Base-by-base conservation (phyloP, 2,888 invertebrate genomes). In the Asteroscopus sphinx region DNA sequence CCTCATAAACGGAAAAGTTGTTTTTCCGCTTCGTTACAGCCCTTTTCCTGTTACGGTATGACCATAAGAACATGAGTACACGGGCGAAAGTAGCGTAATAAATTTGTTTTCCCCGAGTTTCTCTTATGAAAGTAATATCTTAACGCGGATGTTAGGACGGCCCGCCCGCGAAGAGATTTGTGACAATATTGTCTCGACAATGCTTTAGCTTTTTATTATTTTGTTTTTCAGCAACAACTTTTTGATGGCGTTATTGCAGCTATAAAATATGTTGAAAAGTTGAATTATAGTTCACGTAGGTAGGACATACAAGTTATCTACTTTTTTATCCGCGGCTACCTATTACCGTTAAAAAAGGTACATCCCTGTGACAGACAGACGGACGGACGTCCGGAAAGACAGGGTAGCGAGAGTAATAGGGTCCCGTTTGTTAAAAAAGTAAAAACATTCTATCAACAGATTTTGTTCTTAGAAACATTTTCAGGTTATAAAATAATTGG, bases 121-220 rank as follows among this genome's bases (percentile, higher is more conserved):
- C 72, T 73, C 72, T 79, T 84, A 83, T 82, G 81, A 83, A 83
- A 79, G 81, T 77, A 79, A 80, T 84, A 81, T 82, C 66, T 80
- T 77, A 76, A 68, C 74, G 63, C 64, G 66, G 71, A 78, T 73
- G 76, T 76, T 73, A 64, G 70, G 62, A 37, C 13, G 8, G 33
- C 36, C 52, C 55, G 46, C 40, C 51, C 16, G 54, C 57, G 42
- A 58, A 44, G 65, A 73, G 68, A 76, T 77, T 73, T 79, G 71
- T 60, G 67, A 68, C 54, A 64, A 61, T 58, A 55, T 66, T 51
- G 51, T 37, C 62, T 49, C 47, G 62, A 48, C 54, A 45, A 60
- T 41, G 55, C 47, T 60, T 60, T 62, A 21, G 46, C 47, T 30
- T 61, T 54, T 54, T 48, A 54, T 73, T 65, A 62, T 66, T 63